A percentile compares a stretch with the other conserved stretches of the same genome.
Conservation (phyloP, 2,797 vertebrate genomes). For the Rhinatrema bivittatum region DNA sequence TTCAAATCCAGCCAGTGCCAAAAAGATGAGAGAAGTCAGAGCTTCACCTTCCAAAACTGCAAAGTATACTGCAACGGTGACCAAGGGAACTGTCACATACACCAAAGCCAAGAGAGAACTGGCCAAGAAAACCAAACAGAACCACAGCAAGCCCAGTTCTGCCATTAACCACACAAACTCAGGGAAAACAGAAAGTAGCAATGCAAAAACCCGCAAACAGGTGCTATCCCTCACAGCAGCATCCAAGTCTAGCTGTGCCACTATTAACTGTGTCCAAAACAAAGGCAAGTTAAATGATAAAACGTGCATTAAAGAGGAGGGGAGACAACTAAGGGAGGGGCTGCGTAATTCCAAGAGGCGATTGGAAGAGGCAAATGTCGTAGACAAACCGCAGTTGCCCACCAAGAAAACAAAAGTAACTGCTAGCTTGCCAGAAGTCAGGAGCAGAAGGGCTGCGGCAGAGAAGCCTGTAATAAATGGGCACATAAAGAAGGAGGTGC, state of each 20-base stretch:
- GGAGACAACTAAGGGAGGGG: constrained; percentile 76
- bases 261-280: constrained; percentile 70
- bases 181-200: constrained; percentile 98
- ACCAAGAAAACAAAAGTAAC: constrained; percentile 83
- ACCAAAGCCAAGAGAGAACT: constrained; percentile 99
- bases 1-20: constrained; percentile 80
- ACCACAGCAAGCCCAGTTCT: constrained; percentile 87
- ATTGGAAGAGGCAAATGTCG: constrained; percentile 70
- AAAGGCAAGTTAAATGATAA: constrained; percentile 88
- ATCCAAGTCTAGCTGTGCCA: constrained; percentile 67
- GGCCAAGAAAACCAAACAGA: constrained; percentile 98
- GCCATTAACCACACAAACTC: constrained; percentile 84
- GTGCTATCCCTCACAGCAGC: constrained; percentile 94
- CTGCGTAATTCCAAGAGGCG: constrained; percentile 93
- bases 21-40: constrained; percentile 92
- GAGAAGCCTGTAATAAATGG: constrained; percentile 77
- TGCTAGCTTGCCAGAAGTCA: constrained; percentile 64
- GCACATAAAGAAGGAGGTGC: constrained; percentile 70
- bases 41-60: constrained; percentile 98
- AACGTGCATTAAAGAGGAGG: constrained; percentile 74
- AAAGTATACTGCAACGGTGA: constrained; percentile 97
- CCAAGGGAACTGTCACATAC: constrained; percentile 98
- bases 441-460: constrained; percentile 68
- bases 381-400: constrained; percentile 60
- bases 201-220: constrained; percentile 99